Evolutionary conservation across 2,113 vertebrate genomes (phyloP).

Genomic region (Cottus gobio): DNA sequence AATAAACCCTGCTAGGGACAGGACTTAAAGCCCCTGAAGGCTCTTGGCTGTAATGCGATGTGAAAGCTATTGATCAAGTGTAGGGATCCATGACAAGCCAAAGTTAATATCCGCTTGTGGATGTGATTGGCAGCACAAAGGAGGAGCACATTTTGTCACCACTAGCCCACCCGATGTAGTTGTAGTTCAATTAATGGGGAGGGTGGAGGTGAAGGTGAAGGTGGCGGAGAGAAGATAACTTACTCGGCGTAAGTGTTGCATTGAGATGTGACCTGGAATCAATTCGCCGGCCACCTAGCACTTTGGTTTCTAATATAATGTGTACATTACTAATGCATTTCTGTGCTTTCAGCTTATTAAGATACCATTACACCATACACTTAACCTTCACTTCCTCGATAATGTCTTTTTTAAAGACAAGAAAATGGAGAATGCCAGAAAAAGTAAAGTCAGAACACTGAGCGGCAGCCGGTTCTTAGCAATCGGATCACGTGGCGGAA

Average conservation of each 20-base stretch:
- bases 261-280: constrained; percentile 19
- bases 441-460: background rate
- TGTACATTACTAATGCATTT: constrained; percentile 13
- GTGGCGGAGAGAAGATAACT: constrained; percentile 36
- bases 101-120: constrained; percentile 88
- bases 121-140: constrained; percentile 81
- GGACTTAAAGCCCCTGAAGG: constrained; percentile 81
- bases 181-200: constrained; percentile 69
- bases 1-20: constrained; percentile 30
- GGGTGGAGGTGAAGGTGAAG: constrained; percentile 39
- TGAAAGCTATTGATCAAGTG: constrained; percentile 94
- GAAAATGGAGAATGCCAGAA: constrained; percentile 10
- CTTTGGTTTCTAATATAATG: background rate
- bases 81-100: constrained; percentile 89
- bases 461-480: constrained; percentile 17
- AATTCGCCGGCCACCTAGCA: background rate
- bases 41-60: constrained; percentile 88
- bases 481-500: constrained; percentile 28
- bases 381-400: constrained; percentile 18
- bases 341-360: constrained; percentile 40
- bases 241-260: constrained; percentile 16
- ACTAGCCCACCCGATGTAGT: constrained; percentile 82
- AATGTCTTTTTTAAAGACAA: constrained; percentile 24
- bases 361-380: background rate
- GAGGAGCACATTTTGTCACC: constrained; percentile 81